These are phyloP conservation scores for Geococcyx californianus DNA, from an alignment of 2,113 vertebrate genomes.

Conservation along the genomic window DNA sequence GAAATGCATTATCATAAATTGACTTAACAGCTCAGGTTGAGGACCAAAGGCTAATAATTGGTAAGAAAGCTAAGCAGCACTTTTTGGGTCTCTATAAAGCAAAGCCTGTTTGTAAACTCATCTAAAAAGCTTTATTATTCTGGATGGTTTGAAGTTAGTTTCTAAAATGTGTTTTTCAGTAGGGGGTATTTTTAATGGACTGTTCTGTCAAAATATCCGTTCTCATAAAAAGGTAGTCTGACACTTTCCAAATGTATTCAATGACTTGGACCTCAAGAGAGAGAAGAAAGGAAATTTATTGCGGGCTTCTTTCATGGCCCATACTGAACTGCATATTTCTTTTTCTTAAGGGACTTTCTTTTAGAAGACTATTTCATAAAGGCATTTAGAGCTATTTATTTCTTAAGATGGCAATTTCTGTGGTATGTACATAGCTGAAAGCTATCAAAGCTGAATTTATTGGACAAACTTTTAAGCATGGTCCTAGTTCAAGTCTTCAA, in stretches of 20 bases:
- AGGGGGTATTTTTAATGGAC: background rate
- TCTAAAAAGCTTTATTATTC: background rate
- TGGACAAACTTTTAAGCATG: background rate
- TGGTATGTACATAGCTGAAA: background rate
- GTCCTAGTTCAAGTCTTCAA: background rate
- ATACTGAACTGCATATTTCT: background rate
- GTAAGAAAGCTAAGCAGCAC: background rate
- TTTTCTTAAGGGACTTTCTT: background rate
- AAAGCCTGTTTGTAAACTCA: background rate
- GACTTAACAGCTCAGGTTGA: background rate
- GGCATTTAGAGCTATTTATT: background rate
- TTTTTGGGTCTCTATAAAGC: background rate
- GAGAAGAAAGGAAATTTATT: background rate
- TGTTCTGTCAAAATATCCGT: background rate
- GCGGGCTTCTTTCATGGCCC: background rate
- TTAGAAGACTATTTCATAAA: background rate
- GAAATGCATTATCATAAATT: background rate
- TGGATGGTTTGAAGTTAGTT: background rate
- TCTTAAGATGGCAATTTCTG: background rate
- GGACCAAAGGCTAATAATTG: background rate
- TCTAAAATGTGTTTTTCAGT: background rate
- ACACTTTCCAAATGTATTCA: background rate
- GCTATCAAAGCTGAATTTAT: background rate
- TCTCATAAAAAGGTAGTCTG: background rate
- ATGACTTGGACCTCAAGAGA: background rate